A percentile compares a stretch with the other conserved stretches of the same genome.
phyloP scores from a whole-genome alignment of 2,113 vertebrate genomes.

The Phocoena phocoena region DNA sequence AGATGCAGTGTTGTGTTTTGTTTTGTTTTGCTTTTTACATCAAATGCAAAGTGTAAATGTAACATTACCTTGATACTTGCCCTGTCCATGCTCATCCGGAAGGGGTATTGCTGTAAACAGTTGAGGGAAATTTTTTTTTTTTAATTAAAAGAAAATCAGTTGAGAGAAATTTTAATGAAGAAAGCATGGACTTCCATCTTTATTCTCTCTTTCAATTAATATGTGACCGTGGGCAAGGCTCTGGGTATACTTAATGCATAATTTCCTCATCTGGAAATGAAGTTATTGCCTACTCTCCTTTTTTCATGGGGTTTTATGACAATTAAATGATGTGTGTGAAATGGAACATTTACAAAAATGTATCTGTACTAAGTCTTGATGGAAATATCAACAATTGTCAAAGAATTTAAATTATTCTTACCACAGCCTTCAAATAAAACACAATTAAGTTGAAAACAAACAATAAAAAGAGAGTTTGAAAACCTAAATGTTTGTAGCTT shows the following conservation, averaged over 20 bases:
- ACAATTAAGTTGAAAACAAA: background rate
- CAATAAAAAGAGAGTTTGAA: background rate
- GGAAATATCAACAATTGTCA: background rate
- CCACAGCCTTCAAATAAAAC: background rate
- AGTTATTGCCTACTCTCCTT: background rate
- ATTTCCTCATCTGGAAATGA: background rate
- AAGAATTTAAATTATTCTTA: background rate
- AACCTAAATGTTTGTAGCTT: background rate
- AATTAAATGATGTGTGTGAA: background rate
- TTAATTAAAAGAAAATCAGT: no score
- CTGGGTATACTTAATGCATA: background rate
- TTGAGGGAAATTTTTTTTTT: no score
- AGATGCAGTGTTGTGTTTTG: no score
- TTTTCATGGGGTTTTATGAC: background rate
- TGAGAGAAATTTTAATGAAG: background rate
- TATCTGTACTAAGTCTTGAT: background rate
- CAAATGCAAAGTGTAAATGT: background rate
- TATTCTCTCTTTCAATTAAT: background rate
- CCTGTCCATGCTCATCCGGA: fast-evolving
- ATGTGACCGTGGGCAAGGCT: background rate
- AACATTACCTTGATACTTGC: background rate
- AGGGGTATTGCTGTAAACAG: background rate
- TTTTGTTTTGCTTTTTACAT: no score
- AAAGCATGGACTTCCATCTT: background rate
- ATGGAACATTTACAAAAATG: background rate